Evolutionary conservation across 2,113 vertebrate species (phyloP).

Genomic region (Riparia riparia): DNA sequence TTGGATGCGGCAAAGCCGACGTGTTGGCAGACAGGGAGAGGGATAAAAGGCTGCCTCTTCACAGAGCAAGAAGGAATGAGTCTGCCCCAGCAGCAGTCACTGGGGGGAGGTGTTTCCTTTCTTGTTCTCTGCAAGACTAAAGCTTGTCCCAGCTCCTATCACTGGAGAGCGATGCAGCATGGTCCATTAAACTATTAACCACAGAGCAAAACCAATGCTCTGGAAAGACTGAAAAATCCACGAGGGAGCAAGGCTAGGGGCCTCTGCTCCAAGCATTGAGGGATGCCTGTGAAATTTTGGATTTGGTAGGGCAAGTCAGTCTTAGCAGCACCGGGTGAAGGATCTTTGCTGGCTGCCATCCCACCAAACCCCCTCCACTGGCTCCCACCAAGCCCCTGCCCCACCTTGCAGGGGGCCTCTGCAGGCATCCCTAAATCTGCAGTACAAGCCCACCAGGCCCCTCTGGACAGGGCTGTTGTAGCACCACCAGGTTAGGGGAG

Average conservation of each 20-base stretch:
- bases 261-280: background rate
- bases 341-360: background rate
- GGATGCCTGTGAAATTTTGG: background rate
- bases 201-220: background rate
- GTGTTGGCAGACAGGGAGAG: background rate
- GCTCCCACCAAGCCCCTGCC: background rate
- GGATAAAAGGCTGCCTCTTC: background rate
- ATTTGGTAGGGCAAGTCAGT: background rate
- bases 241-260: background rate
- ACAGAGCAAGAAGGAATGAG: background rate
- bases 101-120: background rate
- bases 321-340: background rate
- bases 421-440: background rate
- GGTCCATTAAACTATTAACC: background rate
- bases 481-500: background rate
- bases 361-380: background rate
- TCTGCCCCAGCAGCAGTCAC: background rate
- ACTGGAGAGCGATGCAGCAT: background rate
- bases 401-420: background rate
- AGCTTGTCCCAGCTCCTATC: background rate
- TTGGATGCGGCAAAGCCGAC: background rate
- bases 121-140: background rate
- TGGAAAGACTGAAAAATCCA: background rate
- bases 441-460: background rate
- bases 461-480: background rate